Evolutionary conservation across 2,797 vertebrate species (phyloP), one percentile per base, ranked within the genome.

Genomic region (Sebastes miniatus): DNA sequence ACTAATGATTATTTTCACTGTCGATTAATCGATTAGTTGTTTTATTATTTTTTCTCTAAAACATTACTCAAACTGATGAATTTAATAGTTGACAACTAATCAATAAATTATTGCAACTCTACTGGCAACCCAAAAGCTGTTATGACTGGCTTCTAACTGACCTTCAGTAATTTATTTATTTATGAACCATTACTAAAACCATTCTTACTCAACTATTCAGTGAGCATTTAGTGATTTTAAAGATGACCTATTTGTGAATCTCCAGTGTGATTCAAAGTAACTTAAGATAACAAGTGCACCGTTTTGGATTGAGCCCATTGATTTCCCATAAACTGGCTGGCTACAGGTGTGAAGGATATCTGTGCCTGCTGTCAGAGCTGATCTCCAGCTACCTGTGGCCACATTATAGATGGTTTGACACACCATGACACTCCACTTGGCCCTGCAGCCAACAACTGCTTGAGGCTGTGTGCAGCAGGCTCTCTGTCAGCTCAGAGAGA

Each of bases 271-370:
- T 43, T 81, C 31, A 32, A 8, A 72, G 39, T 54, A 75, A 72
- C 50, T 76, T 79, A 43, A 86, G 57, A 70, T 43, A 90, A 77
- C 63, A 79, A 36, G 14, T 71, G 76, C 75, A 73, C 56, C 22
- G 50, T 62, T 76, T 76, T 80, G 81, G 83, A 87, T 85, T 69
- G 70, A 69, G 65, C 32, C 36, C 69, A 93, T 92, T 83, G 89
- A 91, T 92, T 91, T 88, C 72, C 85, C 80, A 81, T 83, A 80
- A 80, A 2, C 27, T 29, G 29, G 59, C 64, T 8, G 75, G 27
- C 85, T 81, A 84, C 84, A 90, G 88, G 84, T 92, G 88, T 87
- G 84, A 90, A 25, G 83, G 83, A 89, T 39, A 39, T 90, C 83
- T 77, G 56, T 76, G 90, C 56, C 83, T 80, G 24, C 87, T 90